Base-by-base conservation (phyloP, 1,140 invertebrate species). In the Bombus terrestris region DNA sequence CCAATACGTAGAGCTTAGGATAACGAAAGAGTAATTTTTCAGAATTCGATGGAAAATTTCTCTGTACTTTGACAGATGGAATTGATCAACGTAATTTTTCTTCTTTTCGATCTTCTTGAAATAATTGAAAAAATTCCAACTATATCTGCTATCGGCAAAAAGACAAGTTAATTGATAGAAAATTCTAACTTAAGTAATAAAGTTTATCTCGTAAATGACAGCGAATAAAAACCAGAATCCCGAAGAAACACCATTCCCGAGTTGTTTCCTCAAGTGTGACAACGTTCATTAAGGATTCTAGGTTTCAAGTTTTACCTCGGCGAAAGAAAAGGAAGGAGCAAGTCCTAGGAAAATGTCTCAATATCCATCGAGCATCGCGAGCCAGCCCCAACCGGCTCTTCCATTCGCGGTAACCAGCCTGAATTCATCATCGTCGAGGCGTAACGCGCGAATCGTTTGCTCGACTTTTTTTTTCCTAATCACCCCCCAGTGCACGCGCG, bases 381-480 rank as follows among this genome's bases (percentile, higher is more conserved):
- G n/a, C 47, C 74, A 35, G n/a, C 68, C 59, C 37, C n/a, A 18
- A 18, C 57, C 28, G 35, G 74, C 69, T 59, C 66, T 76, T 89
- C 85, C 80, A 80, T 80, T 77, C 59, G 18, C 85, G 53, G 75
- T 59, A 41, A 59, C 32, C 43, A 47, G 25, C 43, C 62, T 74
- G 80, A 83, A 85, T 74, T 73, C 83, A 86, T 85, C 85, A 83
- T 85, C 86, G 75, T 73, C 89, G 57, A 89, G 82, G 85, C 88
- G 86, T 90, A 87, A 85, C 88, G 84, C 35, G 57, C 37, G 37
- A 64, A 43, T 53, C 37, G 32, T 79, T 71, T 57, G 69, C 64
- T 22, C 43, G 8, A 64, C n/a, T 82, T 89, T 88, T 89, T 6
- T 6, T 25, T 18, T 37, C 10, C 53, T 73, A 82, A 79, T 89